Conservation (phyloP, 2,113 vertebrate genomes). For the Anarrhichthys ocellatus region DNA sequence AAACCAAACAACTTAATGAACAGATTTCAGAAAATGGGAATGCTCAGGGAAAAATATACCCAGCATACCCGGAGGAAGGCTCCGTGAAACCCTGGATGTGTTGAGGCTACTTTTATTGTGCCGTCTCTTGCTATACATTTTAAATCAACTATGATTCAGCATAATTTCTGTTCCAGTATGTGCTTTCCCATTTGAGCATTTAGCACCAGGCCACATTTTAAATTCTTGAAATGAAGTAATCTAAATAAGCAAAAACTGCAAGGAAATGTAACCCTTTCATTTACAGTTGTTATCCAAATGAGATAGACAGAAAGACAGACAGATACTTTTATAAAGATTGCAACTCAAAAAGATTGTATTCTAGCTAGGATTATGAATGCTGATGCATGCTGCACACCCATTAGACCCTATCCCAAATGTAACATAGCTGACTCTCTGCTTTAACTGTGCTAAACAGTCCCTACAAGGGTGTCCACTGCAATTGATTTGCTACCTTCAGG, state of each 20-base stretch:
- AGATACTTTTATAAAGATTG: not conserved
- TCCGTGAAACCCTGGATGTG: conserved; percentile 35
- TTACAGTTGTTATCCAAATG: not conserved
- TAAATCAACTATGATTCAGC: conserved; percentile 34
- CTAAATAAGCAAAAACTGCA: not conserved
- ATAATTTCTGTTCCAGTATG: conserved; percentile 26
- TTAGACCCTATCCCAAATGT: not conserved
- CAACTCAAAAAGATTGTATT: too few species aligned
- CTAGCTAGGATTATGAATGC: not conserved
- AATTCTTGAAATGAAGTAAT: conserved; percentile 14
- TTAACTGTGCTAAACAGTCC: conserved; percentile 38
- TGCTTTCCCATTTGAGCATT: conserved; percentile 32
- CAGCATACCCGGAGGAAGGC: conserved; percentile 18
- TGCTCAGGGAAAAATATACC: conserved; percentile 22
- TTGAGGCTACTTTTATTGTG: conserved; percentile 50
- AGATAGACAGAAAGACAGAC: not conserved
- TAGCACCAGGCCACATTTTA: conserved; percentile 33
- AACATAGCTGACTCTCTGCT: conserved; percentile 5
- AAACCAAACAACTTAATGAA: not conserved
- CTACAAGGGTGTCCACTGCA: conserved; percentile 24
- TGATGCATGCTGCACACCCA: not conserved
- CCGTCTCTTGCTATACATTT: conserved; percentile 45
- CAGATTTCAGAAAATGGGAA: conserved; percentile 8
- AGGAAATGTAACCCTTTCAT: not conserved
- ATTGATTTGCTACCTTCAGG: conserved; percentile 53